Conservation (phyloP, 2,888 invertebrate species). For the Malthinus seriepunctatus region DNA sequence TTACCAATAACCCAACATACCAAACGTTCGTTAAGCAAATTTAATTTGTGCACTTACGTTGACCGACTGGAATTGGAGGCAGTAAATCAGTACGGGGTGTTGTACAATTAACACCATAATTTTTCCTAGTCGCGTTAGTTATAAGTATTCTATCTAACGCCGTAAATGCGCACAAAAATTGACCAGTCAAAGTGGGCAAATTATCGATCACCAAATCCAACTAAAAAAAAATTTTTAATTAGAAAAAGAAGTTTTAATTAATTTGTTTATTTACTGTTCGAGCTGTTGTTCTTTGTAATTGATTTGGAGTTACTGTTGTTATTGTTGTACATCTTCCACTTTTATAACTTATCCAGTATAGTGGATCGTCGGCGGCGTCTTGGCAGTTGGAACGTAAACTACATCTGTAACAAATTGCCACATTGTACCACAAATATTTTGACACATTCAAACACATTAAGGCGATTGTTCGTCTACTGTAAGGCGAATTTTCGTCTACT, state of each 20-base stretch:
- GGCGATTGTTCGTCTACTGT: too few relatives aligned
- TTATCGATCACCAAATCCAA: slow-evolving; percentile 94
- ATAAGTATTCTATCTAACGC: slow-evolving; percentile 87
- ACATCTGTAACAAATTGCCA: slow-evolving; percentile 60
- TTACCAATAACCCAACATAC: too few relatives aligned
- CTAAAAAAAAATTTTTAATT: slow-evolving; percentile 48
- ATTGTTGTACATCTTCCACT: slow-evolving; percentile 97
- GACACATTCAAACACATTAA: too few relatives aligned
- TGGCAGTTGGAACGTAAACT: slow-evolving; percentile 89
- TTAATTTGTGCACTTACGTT: slow-evolving; percentile 61
- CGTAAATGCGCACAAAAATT: slow-evolving; percentile 92
- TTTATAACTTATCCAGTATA: slow-evolving; percentile 96
- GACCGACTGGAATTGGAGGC: slow-evolving; percentile 89
- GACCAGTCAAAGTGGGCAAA: slow-evolving; percentile 86
- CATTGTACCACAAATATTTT: too few relatives aligned
- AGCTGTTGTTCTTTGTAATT: slow-evolving; percentile 90
- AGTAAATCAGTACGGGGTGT: slow-evolving; percentile 92
- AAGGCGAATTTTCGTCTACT: too few relatives aligned
- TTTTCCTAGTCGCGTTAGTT: slow-evolving; percentile 88
- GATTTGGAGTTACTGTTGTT: slow-evolving; percentile 87
- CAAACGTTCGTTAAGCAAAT: too few relatives aligned
- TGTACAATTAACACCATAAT: slow-evolving; percentile 91
- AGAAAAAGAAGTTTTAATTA: neutral
- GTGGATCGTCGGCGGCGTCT: slow-evolving; percentile 87
- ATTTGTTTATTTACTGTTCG: slow-evolving; percentile 64